phyloP scores from a whole-genome alignment of 1,140 invertebrate genomes.

The Philotrypesis tridentata region DNA sequence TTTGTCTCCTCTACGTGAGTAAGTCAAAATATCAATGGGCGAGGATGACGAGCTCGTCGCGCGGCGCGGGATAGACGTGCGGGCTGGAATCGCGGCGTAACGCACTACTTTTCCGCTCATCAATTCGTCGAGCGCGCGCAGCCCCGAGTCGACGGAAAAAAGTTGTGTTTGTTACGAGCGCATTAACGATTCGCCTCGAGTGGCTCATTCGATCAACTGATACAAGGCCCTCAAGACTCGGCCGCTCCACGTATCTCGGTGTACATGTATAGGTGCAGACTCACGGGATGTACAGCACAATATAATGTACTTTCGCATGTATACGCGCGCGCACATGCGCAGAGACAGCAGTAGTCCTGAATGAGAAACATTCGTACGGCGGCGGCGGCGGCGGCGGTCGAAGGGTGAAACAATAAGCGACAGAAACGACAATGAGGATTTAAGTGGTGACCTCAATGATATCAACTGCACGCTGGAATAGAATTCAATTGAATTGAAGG shows the following conservation, averaged over 20 bases:
- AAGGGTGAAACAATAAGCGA: conserved; percentile 74
- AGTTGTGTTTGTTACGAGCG: background rate
- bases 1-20: too few species aligned
- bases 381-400: conserved; percentile 54
- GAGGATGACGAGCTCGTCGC: too few species aligned
- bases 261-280: background rate
- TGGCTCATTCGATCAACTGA: conserved; percentile 23
- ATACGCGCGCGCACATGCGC: background rate
- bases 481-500: conserved; percentile 74
- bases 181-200: background rate
- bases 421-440: conserved; percentile 72
- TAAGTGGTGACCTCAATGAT: conserved; percentile 74
- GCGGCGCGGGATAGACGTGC: too few species aligned
- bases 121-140: background rate
- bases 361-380: conserved; percentile 64
- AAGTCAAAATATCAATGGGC: too few species aligned
- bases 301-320: conserved; percentile 52
- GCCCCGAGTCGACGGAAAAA: background rate
- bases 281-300: background rate
- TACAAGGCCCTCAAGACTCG: conserved; percentile 27
- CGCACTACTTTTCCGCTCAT: conserved; percentile 28
- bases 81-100: background rate
- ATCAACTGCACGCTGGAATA: conserved; percentile 72
- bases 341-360: conserved; percentile 38
- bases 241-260: background rate